Evolutionary conservation across 1,140 invertebrate species (phyloP).

Genomic region (Mya arenaria): DNA sequence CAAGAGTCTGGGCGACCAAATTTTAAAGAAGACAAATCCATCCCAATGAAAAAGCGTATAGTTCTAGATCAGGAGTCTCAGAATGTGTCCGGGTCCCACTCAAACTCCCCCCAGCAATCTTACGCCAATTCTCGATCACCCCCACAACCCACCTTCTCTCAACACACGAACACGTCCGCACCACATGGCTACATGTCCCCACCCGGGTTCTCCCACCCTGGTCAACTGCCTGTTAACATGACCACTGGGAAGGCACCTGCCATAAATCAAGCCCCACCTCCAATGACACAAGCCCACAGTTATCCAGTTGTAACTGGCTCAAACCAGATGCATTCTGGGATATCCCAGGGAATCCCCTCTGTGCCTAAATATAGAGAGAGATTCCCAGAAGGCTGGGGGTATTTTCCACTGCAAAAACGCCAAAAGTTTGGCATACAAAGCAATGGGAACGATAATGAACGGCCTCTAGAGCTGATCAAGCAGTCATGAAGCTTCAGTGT

Average conservation of each 20-base stretch:
- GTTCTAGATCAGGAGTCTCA: constrained; percentile 38
- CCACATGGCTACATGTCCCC: constrained; percentile 40
- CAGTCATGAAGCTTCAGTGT: constrained; percentile 13
- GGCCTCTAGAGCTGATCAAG: constrained; percentile 47
- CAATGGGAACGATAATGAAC: constrained; percentile 22
- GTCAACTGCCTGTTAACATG: too few relatives aligned
- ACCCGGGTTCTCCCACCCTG: not conserved
- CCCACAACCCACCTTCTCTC: not conserved
- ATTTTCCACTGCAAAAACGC: constrained; percentile 48
- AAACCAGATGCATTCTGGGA: not conserved
- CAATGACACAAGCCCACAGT: not conserved
- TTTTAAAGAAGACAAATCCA: constrained; percentile 53
- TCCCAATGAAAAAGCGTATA: constrained; percentile 51
- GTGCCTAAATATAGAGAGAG: constrained; percentile 45
- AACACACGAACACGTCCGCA: constrained; percentile 3
- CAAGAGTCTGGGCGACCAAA: not conserved
- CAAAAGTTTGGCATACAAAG: constrained; percentile 41
- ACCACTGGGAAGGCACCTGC: not conserved
- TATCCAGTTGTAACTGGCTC: constrained; percentile 3
- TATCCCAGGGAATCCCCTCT: not conserved
- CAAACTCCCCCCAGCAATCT: constrained; percentile 19
- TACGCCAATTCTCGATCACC: constrained; percentile 26
- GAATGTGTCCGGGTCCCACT: not conserved
- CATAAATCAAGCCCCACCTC: not conserved
- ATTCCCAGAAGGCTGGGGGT: constrained; percentile 46